A percentile compares a stretch with the other conserved stretches of the same genome.
Evolutionary conservation across 2,797 vertebrate species (phyloP).

Genomic region (Myotis vivesi): DNA sequence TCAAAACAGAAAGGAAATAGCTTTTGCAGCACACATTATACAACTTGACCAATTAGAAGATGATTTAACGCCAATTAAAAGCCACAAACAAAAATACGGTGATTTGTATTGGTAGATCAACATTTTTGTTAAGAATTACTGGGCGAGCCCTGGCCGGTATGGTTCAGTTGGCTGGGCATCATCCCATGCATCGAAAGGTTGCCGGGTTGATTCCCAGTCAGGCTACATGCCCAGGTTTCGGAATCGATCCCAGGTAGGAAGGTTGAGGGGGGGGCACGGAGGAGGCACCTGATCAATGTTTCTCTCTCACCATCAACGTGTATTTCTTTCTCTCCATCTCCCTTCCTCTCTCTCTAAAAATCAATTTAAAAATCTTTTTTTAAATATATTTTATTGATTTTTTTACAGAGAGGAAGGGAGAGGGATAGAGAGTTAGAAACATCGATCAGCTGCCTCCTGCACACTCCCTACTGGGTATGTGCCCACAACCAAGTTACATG

Average conservation of each 20-base stretch:
- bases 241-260: background rate
- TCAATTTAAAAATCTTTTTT: background rate
- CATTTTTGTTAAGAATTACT: slow-evolving; percentile 35
- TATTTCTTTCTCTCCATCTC: background rate
- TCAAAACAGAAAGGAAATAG: background rate
- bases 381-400: no score
- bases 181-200: background rate
- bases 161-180: background rate
- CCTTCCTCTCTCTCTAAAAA: background rate
- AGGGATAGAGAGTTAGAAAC: no score
- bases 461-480: no score
- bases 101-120: background rate
- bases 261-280: background rate
- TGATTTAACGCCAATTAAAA: background rate
- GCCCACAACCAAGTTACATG: no score
- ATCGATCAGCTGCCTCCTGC: no score
- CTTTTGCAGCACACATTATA: background rate
- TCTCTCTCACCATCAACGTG: background rate
- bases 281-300: background rate
- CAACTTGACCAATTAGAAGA: background rate
- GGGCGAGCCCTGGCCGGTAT: background rate
- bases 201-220: background rate
- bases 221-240: background rate
- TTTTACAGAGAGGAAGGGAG: no score
- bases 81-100: background rate